Conservation (phyloP, 2,888 invertebrate species). For the Stenodera caucasica region DNA sequence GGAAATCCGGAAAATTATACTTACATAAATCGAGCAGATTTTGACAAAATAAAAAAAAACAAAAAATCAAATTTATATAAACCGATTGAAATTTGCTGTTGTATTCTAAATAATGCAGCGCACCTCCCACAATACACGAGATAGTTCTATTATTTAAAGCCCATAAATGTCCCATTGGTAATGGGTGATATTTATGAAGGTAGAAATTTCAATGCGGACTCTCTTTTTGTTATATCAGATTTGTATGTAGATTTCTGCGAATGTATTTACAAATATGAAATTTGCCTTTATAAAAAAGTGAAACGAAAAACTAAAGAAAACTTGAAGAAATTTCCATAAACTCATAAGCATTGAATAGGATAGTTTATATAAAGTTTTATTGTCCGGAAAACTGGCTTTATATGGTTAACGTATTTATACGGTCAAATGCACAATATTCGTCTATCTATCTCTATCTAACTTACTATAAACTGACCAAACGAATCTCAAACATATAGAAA, state of each 20-base stretch:
- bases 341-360: slow-evolving; percentile 50
- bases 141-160: background rate
- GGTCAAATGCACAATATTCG: slow-evolving; percentile 39
- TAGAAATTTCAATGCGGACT: background rate
- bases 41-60: too few species aligned
- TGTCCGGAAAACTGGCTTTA: slow-evolving; percentile 51
- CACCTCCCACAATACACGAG: too few species aligned
- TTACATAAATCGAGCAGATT: too few species aligned
- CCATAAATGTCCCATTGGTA: background rate
- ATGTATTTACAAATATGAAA: background rate
- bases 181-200: background rate
- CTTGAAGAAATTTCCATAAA: slow-evolving; percentile 47
- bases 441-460: slow-evolving; percentile 14
- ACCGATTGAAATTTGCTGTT: too few species aligned
- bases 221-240: background rate
- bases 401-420: slow-evolving; percentile 48
- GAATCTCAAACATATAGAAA: background rate
- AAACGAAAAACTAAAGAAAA: background rate
- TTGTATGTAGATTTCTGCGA: background rate
- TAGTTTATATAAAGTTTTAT: slow-evolving; percentile 53
- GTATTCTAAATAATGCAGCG: background rate
- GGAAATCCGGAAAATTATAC: too few species aligned
- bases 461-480: slow-evolving; percentile 3
- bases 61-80: too few species aligned
- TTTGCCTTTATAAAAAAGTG: background rate